Evolutionary conservation across 1,140 invertebrate genomes (phyloP), one percentile per base, ranked within the genome.

Genomic region (Drosophila setifemur): DNA sequence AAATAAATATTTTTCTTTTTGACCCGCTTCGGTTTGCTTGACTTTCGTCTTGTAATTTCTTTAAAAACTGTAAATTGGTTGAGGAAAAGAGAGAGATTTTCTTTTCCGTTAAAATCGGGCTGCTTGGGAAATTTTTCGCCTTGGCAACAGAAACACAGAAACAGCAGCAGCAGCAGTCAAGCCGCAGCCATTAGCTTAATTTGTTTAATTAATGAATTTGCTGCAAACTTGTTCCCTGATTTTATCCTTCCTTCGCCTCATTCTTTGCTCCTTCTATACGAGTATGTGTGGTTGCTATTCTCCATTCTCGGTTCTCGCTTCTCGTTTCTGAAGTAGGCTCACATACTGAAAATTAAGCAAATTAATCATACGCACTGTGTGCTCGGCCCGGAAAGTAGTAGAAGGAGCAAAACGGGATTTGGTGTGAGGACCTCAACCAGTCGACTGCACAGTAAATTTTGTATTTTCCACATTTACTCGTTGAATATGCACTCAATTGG

Each of bases 401-500:
- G 45, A 21, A 16, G 5, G 3, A 16, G 52, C 18, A 26, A 68
- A 23, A 14, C 21, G 37, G 16, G 26, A 0, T 12, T 8, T 37
- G 33, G 33, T 12, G 4, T 3, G 33, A 37, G 33, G 1, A 3
- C 12, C 8, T 42, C 57, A 25, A 37, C 52, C 67, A 61, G 48
- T 55, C 40, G 50, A 79, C 43, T 79, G 81, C 81, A 86, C 73
- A 73, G 81, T 86, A 86, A 87, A 86, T 85, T 86, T 85, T 79
- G 66, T 87, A 87, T 81, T 86, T 87, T 53, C 45, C 61, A 73
- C 53, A 48, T 58, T 63, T 29, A 61, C 74, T 79, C 48, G 55
- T 81, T 66, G 77, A 86, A 76, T 88, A 88, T 88, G 85, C 85
- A 88, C 75, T 88, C 85, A 88, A 88, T 88, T 88, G 85, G 85